Base-by-base conservation (phyloP, 2,888 invertebrate genomes). In the Leucania comma region DNA sequence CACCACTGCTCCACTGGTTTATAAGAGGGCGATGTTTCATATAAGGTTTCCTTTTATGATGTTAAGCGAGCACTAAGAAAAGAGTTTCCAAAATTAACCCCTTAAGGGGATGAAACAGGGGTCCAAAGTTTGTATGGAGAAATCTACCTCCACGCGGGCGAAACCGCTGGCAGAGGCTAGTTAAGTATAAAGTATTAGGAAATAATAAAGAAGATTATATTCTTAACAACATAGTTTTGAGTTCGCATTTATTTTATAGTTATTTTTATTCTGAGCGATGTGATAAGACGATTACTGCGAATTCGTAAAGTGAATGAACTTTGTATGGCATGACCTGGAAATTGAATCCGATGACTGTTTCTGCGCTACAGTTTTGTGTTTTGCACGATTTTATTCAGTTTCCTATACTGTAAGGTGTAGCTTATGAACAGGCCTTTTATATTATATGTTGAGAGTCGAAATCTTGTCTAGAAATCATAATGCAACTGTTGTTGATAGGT, bases 231-330 rank as follows among this genome's bases (percentile, higher is more conserved):
- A 32, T 57, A 51, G 24, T 24, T 73, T 60, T 46, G 67, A 26
- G 26, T 78, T 24, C 26, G 42, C 42, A 69, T 65, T 75, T 59
- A 66, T 75, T 75, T 68, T 68, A 69, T 59, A 48, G 60, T 69
- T 70, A 68, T 74, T 83, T 63, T 72, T 78, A 69, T 71, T 68
- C 35, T 24, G 46, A 64, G 58, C 48, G 68, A 73, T 81, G 59
- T 74, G 81, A 83, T 79, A 73, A 76, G 50, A 48, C 35, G 69
- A 68, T 70, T 75, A 78, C 69, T 46, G 57, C 61, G 76, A 77
- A 81, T 70, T 81, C 46, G 59, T 42, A 38, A 64, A 72, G 69
- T 74, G 65, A 76, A 62, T 54, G 82, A 74, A 68, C 76, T 60
- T 29, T 56, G 48, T 46, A 60, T 70, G 68, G 60, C 68, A 51